Percentiles rank a stretch among this genome's conserved stretches.
Conservation (phyloP, 2,113 vertebrate genomes). For the Spheniscus mendiculus region DNA sequence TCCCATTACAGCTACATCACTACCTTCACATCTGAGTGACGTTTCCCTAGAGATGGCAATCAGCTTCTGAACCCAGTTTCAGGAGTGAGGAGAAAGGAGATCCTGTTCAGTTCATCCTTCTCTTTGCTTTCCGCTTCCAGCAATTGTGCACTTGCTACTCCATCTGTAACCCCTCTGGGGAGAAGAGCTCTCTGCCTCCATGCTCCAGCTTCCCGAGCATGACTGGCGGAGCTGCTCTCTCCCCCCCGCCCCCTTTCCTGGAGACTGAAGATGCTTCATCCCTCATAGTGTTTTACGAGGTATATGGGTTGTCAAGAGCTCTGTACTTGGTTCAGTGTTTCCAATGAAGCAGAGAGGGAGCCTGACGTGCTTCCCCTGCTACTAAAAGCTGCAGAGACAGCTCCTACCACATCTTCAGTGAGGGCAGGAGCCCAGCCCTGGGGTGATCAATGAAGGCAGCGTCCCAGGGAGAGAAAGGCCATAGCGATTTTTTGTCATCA, state of each 20-base stretch:
- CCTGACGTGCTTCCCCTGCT: not conserved
- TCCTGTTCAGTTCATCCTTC: not conserved
- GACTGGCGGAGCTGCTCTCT: not conserved
- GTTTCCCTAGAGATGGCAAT: not conserved
- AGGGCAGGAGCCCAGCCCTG: not conserved
- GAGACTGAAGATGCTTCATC: not conserved
- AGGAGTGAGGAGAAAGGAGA: not conserved
- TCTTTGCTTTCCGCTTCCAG: not conserved
- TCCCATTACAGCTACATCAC: not conserved
- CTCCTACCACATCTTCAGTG: fast-evolving
- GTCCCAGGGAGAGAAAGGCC: not conserved
- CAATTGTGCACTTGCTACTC: not conserved
- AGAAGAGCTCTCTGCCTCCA: not conserved
- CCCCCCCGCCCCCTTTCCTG: not conserved
- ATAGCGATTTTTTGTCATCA: not conserved
- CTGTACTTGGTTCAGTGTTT: not conserved
- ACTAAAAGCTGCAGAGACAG: not conserved
- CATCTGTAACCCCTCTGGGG: not conserved
- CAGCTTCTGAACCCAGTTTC: not conserved
- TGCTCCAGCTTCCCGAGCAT: fast-evolving
- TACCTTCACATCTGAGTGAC: not conserved
- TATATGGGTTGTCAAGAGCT: not conserved
- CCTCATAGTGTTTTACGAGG: not conserved
- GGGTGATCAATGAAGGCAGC: not conserved
- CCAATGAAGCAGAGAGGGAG: not conserved